Evolutionary conservation across 2,797 vertebrate genomes (phyloP).

Genomic region (Pyrocephalus nanus): DNA sequence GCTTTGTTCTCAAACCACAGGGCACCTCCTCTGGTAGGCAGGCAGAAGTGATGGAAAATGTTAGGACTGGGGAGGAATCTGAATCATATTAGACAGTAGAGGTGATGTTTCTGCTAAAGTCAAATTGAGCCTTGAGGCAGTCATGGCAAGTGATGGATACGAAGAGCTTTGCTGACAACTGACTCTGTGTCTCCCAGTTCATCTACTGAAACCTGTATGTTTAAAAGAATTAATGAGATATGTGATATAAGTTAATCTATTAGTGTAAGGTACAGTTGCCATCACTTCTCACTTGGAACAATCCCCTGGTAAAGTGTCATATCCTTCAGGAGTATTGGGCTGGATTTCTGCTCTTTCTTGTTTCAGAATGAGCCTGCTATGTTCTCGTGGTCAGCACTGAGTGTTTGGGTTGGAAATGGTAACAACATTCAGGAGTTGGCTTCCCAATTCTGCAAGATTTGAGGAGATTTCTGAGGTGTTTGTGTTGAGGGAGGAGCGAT

Average conservation of each 20-base stretch:
- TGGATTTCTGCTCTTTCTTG: not conserved
- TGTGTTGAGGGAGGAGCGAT: not conserved
- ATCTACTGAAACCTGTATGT: not conserved
- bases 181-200: not conserved
- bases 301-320: not conserved
- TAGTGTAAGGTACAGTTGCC: not conserved
- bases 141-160: not conserved
- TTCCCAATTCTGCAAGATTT: not conserved
- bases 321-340: not conserved
- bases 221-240: not conserved
- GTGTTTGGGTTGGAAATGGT: not conserved
- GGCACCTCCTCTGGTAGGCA: not conserved
- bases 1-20: not conserved
- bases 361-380: not conserved
- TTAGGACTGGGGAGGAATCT: not conserved
- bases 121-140: not conserved
- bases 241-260: not conserved
- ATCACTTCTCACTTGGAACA: not conserved
- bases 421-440: not conserved
- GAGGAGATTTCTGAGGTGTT: not conserved
- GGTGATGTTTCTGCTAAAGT: not conserved
- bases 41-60: not conserved
- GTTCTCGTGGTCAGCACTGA: not conserved
- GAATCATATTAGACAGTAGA: not conserved
- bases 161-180: not conserved